A percentile compares a stretch with the other conserved stretches of the same genome.
phyloP scores from a whole-genome alignment of 2,888 invertebrate genomes.

The Cephus pulcher region DNA sequence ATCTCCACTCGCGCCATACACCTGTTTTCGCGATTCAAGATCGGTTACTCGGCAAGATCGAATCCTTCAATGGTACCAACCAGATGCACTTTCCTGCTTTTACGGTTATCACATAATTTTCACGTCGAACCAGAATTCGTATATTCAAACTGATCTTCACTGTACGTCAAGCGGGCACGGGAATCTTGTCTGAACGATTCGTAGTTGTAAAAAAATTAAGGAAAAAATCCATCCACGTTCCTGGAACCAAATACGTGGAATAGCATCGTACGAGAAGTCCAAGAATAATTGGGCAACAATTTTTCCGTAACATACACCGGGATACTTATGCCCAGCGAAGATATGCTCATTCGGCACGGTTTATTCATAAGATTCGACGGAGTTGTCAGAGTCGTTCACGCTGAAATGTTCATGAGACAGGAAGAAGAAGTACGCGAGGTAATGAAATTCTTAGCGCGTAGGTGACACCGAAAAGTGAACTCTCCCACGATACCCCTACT shows the following conservation, averaged over 20 bases:
- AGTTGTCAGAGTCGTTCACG: background rate
- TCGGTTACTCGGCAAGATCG: background rate
- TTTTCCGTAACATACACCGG: background rate
- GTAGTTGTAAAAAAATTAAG: background rate
- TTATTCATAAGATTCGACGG: background rate
- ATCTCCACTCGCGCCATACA: background rate
- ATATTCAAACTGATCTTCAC: background rate
- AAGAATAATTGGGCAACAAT: background rate
- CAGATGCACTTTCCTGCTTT: background rate
- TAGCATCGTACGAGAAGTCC: background rate
- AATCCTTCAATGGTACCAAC: background rate
- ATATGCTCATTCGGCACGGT: background rate
- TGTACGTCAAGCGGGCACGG: background rate
- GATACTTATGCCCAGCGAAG: background rate
- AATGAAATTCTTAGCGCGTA: conserved; percentile 19
- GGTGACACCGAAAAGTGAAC: conserved; percentile 47
- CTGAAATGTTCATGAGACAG: background rate
- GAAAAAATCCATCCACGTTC: background rate
- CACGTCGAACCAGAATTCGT: background rate
- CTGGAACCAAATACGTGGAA: background rate
- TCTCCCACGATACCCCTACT: conserved; percentile 58
- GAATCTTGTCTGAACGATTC: background rate
- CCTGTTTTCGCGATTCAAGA: background rate
- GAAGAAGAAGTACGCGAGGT: background rate
- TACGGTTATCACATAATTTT: background rate